These are phyloP conservation scores for Gadus macrocephalus DNA, from an alignment of 2,113 vertebrate genomes.

Conservation along the genomic window DNA sequence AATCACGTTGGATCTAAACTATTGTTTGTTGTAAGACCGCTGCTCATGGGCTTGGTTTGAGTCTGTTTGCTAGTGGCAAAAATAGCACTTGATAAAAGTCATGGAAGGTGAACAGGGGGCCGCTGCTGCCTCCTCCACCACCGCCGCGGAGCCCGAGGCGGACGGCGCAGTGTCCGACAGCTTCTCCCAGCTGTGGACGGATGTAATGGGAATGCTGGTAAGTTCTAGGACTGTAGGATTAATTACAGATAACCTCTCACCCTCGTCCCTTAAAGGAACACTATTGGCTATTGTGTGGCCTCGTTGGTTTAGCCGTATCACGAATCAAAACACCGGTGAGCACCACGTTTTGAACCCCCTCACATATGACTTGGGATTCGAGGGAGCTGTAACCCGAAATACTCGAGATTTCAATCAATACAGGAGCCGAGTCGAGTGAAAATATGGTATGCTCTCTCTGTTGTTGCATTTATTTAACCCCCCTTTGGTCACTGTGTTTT, in stretches of 20 bases:
- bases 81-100: neutral
- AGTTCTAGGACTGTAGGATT: constrained; percentile 61
- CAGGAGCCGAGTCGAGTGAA: constrained; percentile 3
- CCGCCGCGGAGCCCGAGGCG: constrained; percentile 46
- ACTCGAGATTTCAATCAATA: constrained; percentile 13
- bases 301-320: constrained; percentile 32
- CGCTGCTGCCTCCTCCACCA: constrained; percentile 35
- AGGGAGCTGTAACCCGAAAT: neutral
- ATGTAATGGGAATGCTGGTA: constrained; percentile 98
- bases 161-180: constrained; percentile 72
- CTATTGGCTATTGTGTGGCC: constrained; percentile 33
- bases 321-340: constrained; percentile 7
- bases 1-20: neutral
- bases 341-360: constrained; percentile 3
- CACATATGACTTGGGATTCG: neutral
- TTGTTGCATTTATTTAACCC: too few relatives aligned
- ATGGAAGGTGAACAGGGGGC: constrained; percentile 76
- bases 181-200: constrained; percentile 88
- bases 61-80: constrained; percentile 2
- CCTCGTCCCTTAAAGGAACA: constrained; percentile 27
- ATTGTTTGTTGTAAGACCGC: constrained; percentile 16
- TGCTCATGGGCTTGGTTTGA: constrained; percentile 27
- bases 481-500: too few relatives aligned
- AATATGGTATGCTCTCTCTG: constrained; percentile 36
- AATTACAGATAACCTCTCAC: neutral